Evolutionary conservation across 2,113 vertebrate species (phyloP).

Genomic region (Aspiorhynchus laticeps): DNA sequence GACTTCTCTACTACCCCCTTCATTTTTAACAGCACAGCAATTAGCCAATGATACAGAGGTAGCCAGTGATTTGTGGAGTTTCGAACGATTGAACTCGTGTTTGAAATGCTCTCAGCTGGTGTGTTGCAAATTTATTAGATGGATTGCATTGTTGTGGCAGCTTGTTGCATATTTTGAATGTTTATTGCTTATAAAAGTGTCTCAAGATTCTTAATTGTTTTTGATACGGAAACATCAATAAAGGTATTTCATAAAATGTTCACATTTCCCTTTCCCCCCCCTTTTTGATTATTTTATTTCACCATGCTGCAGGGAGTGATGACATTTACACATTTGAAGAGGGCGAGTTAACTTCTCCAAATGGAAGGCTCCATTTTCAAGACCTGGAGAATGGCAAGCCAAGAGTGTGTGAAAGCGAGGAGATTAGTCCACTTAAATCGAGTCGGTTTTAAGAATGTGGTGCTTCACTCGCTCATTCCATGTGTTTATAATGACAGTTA

Average conservation of each 20-base stretch:
- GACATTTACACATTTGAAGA: constrained; percentile 46
- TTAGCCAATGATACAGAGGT: constrained; percentile 77
- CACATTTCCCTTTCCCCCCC: neutral
- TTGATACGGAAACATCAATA: constrained; percentile 37
- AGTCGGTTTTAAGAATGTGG: constrained; percentile 48
- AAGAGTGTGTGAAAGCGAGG: constrained; percentile 36
- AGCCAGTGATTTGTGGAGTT: constrained; percentile 66
- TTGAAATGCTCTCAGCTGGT: constrained; percentile 68
- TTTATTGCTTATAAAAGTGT: neutral
- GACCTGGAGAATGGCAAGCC: constrained; percentile 32
- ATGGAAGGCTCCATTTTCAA: constrained; percentile 32
- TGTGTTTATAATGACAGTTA: constrained; percentile 61
- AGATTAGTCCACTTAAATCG: constrained; percentile 39
- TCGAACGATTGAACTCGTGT: constrained; percentile 69
- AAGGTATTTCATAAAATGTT: constrained; percentile 38
- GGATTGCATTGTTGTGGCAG: neutral
- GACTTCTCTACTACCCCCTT: constrained; percentile 57
- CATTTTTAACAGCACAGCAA: constrained; percentile 70
- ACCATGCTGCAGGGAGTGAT: constrained; percentile 4
- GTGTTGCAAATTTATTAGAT: constrained; percentile 47
- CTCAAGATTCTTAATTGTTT: constrained; percentile 11
- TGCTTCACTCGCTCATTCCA: constrained; percentile 52
- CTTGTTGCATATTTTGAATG: neutral
- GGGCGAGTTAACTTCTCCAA: constrained; percentile 41
- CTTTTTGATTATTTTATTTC: constrained; percentile 31